These are phyloP conservation scores for Daphoenositta chrysoptera DNA, from an alignment of 2,113 vertebrate species.

Conservation along the genomic window DNA sequence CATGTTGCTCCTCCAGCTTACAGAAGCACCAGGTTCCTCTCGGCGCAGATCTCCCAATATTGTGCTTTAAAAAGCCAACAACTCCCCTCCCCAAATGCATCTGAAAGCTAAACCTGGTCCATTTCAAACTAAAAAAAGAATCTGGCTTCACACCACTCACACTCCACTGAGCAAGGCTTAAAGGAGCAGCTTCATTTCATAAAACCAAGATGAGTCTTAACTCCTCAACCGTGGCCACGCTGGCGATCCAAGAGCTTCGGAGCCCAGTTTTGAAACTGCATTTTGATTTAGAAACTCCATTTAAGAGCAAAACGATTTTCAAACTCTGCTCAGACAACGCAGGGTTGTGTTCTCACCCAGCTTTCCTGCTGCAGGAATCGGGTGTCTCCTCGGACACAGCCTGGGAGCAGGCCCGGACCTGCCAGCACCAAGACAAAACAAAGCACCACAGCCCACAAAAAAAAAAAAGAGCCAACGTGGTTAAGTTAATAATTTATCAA, in stretches of 20 bases:
- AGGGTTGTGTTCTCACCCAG: background rate
- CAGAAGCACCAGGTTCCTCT: background rate
- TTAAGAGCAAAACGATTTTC: background rate
- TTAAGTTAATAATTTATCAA: conserved; percentile 35
- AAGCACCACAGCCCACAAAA: background rate
- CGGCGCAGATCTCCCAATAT: fast-evolving
- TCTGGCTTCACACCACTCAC: background rate
- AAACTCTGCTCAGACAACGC: background rate
- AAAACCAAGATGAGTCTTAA: background rate
- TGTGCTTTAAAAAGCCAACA: background rate
- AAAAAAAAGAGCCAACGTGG: background rate
- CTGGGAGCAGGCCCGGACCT: background rate
- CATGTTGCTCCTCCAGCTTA: background rate
- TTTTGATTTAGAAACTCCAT: background rate
- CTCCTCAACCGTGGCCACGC: background rate
- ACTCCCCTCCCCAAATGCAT: background rate
- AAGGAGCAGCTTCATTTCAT: background rate
- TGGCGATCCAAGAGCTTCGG: fast-evolving
- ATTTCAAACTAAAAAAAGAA: background rate
- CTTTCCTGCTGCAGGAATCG: background rate
- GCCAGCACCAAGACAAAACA: background rate
- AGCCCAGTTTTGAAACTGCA: background rate
- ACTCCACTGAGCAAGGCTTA: background rate
- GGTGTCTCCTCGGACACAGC: background rate
- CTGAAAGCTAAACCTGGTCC: background rate